A percentile compares a stretch with the other conserved stretches of the same genome.
phyloP scores from a whole-genome alignment of 2,797 vertebrate species.

The Synanceia verrucosa region DNA sequence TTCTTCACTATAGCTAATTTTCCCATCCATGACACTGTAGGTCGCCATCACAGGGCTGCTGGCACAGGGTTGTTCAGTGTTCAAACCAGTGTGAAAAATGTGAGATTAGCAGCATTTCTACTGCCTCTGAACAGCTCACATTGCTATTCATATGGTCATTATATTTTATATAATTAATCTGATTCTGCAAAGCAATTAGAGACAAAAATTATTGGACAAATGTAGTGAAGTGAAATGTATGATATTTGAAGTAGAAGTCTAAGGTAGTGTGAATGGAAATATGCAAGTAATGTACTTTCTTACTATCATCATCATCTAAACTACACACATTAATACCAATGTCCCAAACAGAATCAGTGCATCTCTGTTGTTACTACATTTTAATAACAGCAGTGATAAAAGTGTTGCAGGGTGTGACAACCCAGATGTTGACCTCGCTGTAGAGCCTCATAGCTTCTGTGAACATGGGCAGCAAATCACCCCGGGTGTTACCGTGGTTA shows the following conservation, averaged over 20 bases:
- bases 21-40: neutral
- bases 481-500: slow-evolving; percentile 69
- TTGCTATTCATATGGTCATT: neutral
- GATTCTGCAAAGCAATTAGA: neutral
- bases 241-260: neutral
- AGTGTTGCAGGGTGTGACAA: slow-evolving; percentile 61
- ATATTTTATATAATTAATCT: neutral
- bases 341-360: neutral
- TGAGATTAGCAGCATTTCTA: no score
- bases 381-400: slow-evolving; percentile 41
- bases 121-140: no score
- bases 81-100: no score
- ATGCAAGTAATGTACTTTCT: neutral
- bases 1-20: neutral
- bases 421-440: slow-evolving; percentile 83
- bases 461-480: slow-evolving; percentile 73
- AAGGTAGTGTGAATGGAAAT: neutral
- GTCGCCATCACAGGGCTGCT: no score
- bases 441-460: slow-evolving; percentile 72
- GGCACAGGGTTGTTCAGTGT: no score
- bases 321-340: neutral
- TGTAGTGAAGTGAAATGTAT: no score
- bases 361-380: slow-evolving; percentile 5
- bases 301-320: no score
- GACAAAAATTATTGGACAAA: no score